phyloP scores from a whole-genome alignment of 2,113 vertebrate species.

The Leucosticte australis region DNA sequence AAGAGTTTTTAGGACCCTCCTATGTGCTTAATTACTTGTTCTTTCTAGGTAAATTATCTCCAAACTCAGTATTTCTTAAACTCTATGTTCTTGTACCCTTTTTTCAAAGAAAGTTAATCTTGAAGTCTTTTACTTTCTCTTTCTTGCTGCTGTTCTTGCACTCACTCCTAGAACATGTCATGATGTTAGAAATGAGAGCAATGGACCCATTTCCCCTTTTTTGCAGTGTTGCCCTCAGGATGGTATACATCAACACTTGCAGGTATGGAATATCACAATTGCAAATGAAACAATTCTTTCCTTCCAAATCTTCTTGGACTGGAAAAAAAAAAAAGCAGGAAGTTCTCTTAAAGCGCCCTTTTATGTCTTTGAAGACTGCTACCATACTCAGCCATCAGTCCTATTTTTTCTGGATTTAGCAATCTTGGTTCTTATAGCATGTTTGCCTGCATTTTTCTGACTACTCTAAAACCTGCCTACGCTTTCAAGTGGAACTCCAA shows the following conservation, averaged over 20 bases:
- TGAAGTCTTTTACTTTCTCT: not conserved
- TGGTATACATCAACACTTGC: not conserved
- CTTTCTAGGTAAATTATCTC: not conserved
- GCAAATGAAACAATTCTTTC: not conserved
- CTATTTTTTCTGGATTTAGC: not conserved
- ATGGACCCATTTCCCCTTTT: not conserved
- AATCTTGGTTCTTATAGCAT: not conserved
- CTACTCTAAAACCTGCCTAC: not conserved
- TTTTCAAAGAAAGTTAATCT: not conserved
- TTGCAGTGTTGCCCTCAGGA: not conserved
- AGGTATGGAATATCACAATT: not conserved
- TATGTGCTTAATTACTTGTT: not conserved
- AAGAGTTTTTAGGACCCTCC: not conserved
- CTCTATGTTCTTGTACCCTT: not conserved
- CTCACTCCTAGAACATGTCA: not conserved
- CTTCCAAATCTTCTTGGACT: not conserved
- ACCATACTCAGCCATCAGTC: not conserved
- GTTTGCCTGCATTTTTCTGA: not conserved
- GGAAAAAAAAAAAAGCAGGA: not conserved
- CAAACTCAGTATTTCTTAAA: not conserved
- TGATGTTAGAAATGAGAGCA: not conserved
- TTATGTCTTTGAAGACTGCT: not conserved
- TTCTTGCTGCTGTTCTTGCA: not conserved
- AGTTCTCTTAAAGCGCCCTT: not conserved
- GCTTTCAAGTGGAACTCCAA: not conserved